Conservation (phyloP, 2,888 invertebrate genomes). For the Tineola bisselliella region DNA sequence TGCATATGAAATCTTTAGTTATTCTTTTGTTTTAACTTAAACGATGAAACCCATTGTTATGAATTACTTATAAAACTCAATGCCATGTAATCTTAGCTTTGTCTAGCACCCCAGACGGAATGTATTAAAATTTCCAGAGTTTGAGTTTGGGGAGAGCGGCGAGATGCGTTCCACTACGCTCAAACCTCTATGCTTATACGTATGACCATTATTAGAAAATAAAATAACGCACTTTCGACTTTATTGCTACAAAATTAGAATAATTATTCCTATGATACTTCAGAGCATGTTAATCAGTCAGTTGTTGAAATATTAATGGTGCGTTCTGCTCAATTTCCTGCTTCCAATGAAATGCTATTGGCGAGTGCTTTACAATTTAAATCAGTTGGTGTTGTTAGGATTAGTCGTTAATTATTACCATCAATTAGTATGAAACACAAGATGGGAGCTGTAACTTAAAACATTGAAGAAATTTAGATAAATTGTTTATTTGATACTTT, state of each 20-base stretch:
- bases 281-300: slow-evolving; percentile 41
- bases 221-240: slow-evolving; percentile 22
- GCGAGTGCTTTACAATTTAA: slow-evolving; percentile 30
- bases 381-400: slow-evolving; percentile 14
- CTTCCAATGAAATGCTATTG: slow-evolving; percentile 54
- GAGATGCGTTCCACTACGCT: slow-evolving; percentile 39
- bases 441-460: slow-evolving; percentile 1
- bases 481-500: background rate
- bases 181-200: slow-evolving; percentile 26
- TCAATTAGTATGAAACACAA: slow-evolving; percentile 7
- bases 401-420: slow-evolving; percentile 11
- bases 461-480: background rate
- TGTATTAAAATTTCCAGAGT: slow-evolving; percentile 54
- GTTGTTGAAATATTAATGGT: slow-evolving; percentile 61
- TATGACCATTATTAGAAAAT: slow-evolving; percentile 26
- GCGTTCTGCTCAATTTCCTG: slow-evolving; percentile 64
- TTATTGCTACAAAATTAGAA: slow-evolving; percentile 16
- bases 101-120: slow-evolving; percentile 33
- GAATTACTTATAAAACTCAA: slow-evolving; percentile 12
- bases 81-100: slow-evolving; percentile 28
- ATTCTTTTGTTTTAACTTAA: slow-evolving; percentile 2
- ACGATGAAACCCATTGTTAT: too few species aligned
- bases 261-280: background rate
- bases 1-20: too few species aligned
- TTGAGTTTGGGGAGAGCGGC: slow-evolving; percentile 43